Evolutionary conservation across 92 coral and sea anemone species (phyloP), one percentile per base, ranked within the genome.

Genomic region (Phenganax subtilis): DNA sequence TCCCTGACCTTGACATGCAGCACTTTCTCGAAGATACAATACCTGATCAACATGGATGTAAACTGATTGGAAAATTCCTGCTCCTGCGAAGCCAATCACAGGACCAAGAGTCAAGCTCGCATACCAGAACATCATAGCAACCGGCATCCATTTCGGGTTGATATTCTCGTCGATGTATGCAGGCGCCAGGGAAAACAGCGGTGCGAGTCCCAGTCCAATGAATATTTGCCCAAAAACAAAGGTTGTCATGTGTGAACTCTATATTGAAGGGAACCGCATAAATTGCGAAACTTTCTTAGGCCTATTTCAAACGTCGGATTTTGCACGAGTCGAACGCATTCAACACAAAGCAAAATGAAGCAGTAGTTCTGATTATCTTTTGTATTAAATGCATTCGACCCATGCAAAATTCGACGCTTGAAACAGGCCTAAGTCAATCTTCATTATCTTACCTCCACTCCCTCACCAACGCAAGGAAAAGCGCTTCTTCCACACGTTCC

Each of bases 111-210:
- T 64, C 0, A 91, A 69, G 12, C 85, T 81, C 8, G 91, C 88
- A 63, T 74, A 93, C 87, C 91, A 93, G 44, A 91, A 30, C 6
- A 89, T 89, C 59, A 94, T 88, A 72, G 90, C 90, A 20, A 94
- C 71, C 10, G 98, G 98, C 82, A 89, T 87, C 57, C 89, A 75
- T 57, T 88, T 86, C 2, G 98, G 97, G 30, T 85, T 80, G 11
- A 94, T 91, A 57, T 94, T 94, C 86, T 94, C 98, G 75, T 94
- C 98, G 55, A 94, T 85, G 88, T 94, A 94, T 20, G 98, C 97
- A 30, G 98, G 97, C 80, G 88, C 97, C 55, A 94, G 93, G 30
- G 88, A 85, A 87, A 86, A 93, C 77, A 93, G 89, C 82, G 98
- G 98, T 0, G 96, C 90, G 8, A 93, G 88, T 17, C 98, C 98